Conservation (phyloP, 2,113 vertebrate species). For the Tringa solitaria region DNA sequence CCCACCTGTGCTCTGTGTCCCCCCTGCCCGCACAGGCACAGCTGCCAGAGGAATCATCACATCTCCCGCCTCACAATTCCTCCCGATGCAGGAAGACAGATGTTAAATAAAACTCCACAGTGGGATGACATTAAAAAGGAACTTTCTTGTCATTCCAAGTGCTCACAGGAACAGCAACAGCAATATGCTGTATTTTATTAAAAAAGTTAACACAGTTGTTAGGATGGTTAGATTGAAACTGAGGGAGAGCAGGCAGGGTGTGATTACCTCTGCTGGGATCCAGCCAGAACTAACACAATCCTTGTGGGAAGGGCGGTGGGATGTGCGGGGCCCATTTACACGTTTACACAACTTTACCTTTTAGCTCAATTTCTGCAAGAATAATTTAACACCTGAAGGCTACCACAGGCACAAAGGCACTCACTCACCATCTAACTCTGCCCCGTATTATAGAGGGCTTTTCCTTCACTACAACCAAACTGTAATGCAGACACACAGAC, state of each 20-base stretch:
- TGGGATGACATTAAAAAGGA: neutral
- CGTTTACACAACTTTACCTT: neutral
- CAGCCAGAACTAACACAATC: neutral
- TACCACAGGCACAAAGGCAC: neutral
- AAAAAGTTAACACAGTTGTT: neutral
- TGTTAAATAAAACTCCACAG: neutral
- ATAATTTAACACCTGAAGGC: neutral
- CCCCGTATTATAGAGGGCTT: neutral
- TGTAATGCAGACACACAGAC: neutral
- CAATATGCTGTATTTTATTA: neutral
- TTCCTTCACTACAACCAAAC: neutral
- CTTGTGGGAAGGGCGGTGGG: neutral
- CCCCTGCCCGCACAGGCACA: neutral
- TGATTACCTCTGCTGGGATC: neutral
- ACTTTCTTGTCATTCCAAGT: neutral
- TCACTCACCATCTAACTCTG: neutral
- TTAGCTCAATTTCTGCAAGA: neutral
- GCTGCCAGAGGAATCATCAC: neutral
- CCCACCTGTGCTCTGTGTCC: fast-evolving
- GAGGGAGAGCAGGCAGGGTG: neutral
- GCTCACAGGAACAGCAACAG: fast-evolving
- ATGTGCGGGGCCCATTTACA: neutral
- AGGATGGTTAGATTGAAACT: neutral
- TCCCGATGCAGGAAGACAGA: neutral
- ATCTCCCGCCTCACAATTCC: neutral